A percentile compares a stretch with the other conserved stretches of the same genome.
phyloP scores from a whole-genome alignment of 2,888 invertebrate genomes.

The Heliconius charithonia region DNA sequence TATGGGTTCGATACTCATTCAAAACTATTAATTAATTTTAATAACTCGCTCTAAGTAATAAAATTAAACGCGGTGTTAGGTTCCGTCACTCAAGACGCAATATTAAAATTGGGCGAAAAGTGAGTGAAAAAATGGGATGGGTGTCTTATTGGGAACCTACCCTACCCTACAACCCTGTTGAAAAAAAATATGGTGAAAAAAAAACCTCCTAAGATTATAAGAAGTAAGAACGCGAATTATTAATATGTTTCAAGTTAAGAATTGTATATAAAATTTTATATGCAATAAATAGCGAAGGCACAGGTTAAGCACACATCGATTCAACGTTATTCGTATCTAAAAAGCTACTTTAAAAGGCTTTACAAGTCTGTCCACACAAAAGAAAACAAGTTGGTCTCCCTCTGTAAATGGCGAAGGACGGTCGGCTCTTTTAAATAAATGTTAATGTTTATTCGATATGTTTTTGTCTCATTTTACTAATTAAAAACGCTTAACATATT shows the following conservation, averaged over 20 bases:
- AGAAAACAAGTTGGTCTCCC: conserved; percentile 37
- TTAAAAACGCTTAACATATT: conserved; percentile 38
- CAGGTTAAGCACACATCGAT: conserved; percentile 5
- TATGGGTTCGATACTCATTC: not conserved
- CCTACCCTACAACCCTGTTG: too few species aligned
- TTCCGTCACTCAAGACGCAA: not conserved
- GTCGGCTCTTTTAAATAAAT: conserved; percentile 41
- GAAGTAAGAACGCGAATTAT: not conserved
- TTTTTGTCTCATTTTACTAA: conserved; percentile 40
- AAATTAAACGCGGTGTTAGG: not conserved
- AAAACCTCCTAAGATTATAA: not conserved
- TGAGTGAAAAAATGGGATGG: not conserved
- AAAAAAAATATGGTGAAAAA: too few species aligned
- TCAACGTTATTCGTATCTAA: conserved; percentile 21
- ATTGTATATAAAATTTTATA: conserved; percentile 11
- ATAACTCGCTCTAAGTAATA: not conserved
- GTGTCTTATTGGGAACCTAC: too few species aligned
- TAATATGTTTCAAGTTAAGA: not conserved
- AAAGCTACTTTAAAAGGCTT: conserved; percentile 25
- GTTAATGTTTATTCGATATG: conserved; percentile 34
- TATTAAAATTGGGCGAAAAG: not conserved
- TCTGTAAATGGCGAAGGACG: conserved; percentile 35
- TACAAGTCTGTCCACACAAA: conserved; percentile 29
- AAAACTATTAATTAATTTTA: not conserved
- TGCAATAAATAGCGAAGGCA: conserved; percentile 4